Conservation (phyloP, 2,888 invertebrate species). For the Macrosoma leucophasiata region DNA sequence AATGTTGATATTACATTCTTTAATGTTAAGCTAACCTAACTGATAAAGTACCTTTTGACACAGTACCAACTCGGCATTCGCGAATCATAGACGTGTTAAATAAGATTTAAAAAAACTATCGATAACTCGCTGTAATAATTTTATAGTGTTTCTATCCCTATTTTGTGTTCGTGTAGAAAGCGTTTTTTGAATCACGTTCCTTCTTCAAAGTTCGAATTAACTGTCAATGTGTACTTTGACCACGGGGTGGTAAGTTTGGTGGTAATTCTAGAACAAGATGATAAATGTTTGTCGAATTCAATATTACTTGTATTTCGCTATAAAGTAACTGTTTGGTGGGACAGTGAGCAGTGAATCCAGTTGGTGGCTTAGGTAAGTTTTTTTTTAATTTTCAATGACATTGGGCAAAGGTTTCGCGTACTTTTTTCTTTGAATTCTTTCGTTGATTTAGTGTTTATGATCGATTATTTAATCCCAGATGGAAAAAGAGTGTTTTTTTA, state of each 20-base stretch:
- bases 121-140: too few relatives aligned
- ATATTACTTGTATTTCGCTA: conserved; percentile 49
- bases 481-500: too few relatives aligned
- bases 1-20: conserved; percentile 35
- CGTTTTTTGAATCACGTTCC: conserved; percentile 10
- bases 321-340: conserved; percentile 38
- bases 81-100: conserved; percentile 31
- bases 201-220: conserved; percentile 6
- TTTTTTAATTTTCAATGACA: conserved; percentile 6
- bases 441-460: conserved; percentile 8
- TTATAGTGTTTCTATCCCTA: conserved; percentile 29
- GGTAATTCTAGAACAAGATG: conserved; percentile 39
- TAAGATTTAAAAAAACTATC: conserved; percentile 5
- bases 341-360: conserved; percentile 3
- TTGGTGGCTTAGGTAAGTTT: conserved; percentile 22
- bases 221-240: conserved; percentile 24
- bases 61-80: conserved; percentile 36
- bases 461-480: too few relatives aligned
- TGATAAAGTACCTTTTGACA: conserved; percentile 34
- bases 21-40: conserved; percentile 27
- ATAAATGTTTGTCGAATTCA: conserved; percentile 40
- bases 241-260: conserved; percentile 27
- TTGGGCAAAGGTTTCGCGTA: conserved; percentile 5
- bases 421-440: conserved; percentile 5
- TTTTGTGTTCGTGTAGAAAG: conserved; percentile 12